A percentile compares a stretch with the other conserved stretches of the same genome.
These are phyloP conservation scores for Leucophenga montana DNA, from an alignment of 2,888 invertebrate genomes.

Conservation along the genomic window DNA sequence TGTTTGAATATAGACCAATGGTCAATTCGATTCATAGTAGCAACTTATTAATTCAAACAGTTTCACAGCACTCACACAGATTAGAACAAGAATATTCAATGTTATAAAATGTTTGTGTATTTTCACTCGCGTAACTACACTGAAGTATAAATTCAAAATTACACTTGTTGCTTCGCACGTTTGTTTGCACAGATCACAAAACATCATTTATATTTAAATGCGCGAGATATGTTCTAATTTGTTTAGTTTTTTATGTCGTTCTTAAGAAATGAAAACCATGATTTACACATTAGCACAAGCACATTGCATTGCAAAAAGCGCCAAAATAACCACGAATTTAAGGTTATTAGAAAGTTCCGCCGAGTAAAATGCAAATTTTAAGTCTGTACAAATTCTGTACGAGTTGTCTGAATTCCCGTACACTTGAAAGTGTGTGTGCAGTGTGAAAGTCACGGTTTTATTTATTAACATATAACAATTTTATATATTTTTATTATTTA, in stretches of 20 bases:
- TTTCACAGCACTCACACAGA: constrained; percentile 55
- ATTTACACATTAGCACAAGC: constrained; percentile 60
- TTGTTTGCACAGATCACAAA: constrained; percentile 34
- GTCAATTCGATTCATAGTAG: neutral
- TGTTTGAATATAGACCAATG: neutral
- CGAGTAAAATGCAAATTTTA: constrained; percentile 68
- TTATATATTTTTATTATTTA: constrained; percentile 39
- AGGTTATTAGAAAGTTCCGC: neutral
- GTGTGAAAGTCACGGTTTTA: constrained; percentile 45
- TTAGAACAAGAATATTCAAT: constrained; percentile 46
- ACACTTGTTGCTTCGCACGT: constrained; percentile 3
- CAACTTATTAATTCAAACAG: constrained; percentile 35
- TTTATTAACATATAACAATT: constrained; percentile 31
- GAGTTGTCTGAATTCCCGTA: constrained; percentile 69
- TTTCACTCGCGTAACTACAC: constrained; percentile 46
- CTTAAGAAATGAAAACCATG: constrained; percentile 52
- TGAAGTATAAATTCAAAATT: constrained; percentile 15
- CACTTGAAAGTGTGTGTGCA: constrained; percentile 63
- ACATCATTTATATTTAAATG: neutral
- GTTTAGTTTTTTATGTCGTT: constrained; percentile 45
- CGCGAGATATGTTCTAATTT: constrained; percentile 59
- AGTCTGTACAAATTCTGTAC: constrained; percentile 65
- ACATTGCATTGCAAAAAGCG: constrained; percentile 69
- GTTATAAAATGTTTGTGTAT: constrained; percentile 31
- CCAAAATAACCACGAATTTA: neutral